Conservation (phyloP, 2,888 invertebrate species). For the Brassicogethes aeneus region DNA sequence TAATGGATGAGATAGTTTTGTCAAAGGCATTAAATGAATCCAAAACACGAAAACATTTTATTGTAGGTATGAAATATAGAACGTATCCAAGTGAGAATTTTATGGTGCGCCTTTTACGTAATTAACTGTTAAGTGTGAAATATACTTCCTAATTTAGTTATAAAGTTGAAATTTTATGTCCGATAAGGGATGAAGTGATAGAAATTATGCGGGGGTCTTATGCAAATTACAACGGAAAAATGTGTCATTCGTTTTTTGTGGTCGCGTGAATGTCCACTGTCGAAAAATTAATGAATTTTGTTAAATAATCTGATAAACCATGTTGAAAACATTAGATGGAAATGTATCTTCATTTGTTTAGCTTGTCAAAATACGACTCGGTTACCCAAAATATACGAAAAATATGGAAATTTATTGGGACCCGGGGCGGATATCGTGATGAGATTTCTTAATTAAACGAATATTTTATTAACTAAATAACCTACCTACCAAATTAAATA, state of each 20-base stretch:
- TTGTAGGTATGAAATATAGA: not conserved
- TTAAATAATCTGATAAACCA: conserved; percentile 20
- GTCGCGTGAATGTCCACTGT: not conserved
- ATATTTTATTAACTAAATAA: too few species aligned
- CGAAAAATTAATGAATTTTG: conserved; percentile 19
- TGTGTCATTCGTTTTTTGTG: not conserved
- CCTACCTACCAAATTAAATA: too few species aligned
- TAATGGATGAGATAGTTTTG: too few species aligned
- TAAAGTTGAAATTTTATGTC: conserved; percentile 25
- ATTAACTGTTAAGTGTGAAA: not conserved
- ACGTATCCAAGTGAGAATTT: not conserved
- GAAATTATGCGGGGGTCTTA: not conserved
- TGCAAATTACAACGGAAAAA: conserved; percentile 1
- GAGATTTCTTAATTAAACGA: not conserved
- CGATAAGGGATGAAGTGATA: conserved; percentile 14
- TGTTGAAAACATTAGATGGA: conserved; percentile 21
- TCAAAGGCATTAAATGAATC: not conserved
- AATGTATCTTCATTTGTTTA: conserved; percentile 20
- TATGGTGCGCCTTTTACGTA: not conserved
- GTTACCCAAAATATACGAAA: not conserved
- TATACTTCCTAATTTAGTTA: conserved; percentile 14
- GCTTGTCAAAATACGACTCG: conserved; percentile 15
- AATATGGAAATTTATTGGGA: not conserved
- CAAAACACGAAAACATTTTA: not conserved
- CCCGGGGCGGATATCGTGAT: not conserved